These are phyloP conservation scores for Subanguina moxae DNA, from an alignment of 1,140 invertebrate species.

Conservation along the genomic window DNA sequence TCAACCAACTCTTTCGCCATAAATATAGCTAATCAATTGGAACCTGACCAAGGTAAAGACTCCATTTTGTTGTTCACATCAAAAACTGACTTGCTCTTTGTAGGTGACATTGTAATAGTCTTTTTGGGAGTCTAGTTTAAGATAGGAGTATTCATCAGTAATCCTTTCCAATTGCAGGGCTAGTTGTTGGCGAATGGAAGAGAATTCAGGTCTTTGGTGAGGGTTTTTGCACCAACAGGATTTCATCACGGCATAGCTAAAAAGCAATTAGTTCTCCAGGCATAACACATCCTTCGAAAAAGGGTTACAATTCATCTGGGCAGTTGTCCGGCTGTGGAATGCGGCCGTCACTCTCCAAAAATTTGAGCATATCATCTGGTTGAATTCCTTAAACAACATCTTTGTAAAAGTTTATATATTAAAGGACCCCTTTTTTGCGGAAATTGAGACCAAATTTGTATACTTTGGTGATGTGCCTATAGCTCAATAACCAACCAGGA, in stretches of 20 bases:
- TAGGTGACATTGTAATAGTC: constrained; percentile 58
- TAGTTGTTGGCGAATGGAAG: constrained; percentile 48
- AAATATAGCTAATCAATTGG: too few relatives aligned
- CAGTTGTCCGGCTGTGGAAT: constrained; percentile 63
- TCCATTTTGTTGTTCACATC: too few relatives aligned
- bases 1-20: too few relatives aligned
- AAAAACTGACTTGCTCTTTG: constrained; percentile 19
- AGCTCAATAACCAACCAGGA: constrained; percentile 30
- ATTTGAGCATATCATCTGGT: constrained; percentile 59
- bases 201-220: constrained; percentile 42
- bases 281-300: not conserved
- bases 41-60: too few relatives aligned
- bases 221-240: constrained; percentile 52
- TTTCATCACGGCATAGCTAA: constrained; percentile 54
- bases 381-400: constrained; percentile 41
- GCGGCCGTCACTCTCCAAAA: constrained; percentile 59
- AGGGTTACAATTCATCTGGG: constrained; percentile 60
- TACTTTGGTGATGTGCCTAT: too few relatives aligned
- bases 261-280: not conserved
- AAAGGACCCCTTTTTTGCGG: too few relatives aligned
- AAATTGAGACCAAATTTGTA: too few relatives aligned
- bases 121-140: constrained; percentile 53
- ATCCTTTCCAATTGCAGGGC: constrained; percentile 55
- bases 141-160: constrained; percentile 57
- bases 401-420: too few relatives aligned